Percentiles rank a stretch among this genome's conserved stretches.
phyloP scores from a whole-genome alignment of 2,888 invertebrate species.

The Slavum lentiscoides region DNA sequence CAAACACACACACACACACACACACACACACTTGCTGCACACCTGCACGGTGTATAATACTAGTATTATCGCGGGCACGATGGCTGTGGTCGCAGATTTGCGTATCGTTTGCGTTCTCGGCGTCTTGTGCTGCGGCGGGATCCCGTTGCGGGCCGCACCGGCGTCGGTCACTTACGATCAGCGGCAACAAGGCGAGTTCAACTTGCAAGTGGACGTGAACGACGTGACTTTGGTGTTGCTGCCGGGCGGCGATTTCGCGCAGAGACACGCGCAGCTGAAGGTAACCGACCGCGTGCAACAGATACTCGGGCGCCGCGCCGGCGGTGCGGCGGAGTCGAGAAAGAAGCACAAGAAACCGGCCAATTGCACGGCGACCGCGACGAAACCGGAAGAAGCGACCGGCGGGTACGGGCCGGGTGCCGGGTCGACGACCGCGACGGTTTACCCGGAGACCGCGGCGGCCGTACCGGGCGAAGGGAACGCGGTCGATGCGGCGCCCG shows the following conservation, averaged over 20 bases:
- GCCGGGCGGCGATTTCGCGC: conserved; percentile 60
- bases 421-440: neutral
- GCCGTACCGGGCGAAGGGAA: too few relatives aligned
- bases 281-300: neutral
- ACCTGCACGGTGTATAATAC: too few relatives aligned
- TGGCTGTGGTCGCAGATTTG: conserved; percentile 9
- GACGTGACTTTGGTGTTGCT: conserved; percentile 70
- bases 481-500: neutral
- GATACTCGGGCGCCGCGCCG: conserved; percentile 17
- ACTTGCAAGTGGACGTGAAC: conserved; percentile 72
- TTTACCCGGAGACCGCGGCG: too few relatives aligned
- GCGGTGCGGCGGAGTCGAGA: neutral
- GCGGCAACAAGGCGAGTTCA: conserved; percentile 77
- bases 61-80: neutral
- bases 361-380: neutral
- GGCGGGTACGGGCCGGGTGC: neutral
- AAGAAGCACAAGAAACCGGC: conserved; percentile 31
- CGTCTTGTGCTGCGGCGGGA: neutral
- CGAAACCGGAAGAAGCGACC: neutral
- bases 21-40: too few relatives aligned
- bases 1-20: too few relatives aligned
- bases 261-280: neutral
- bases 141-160: conserved; percentile 29
- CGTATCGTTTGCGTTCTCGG: conserved; percentile 17
- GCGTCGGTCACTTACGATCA: conserved; percentile 66